phyloP scores from a whole-genome alignment of 1,140 invertebrate genomes.

The Drosophila insularis region DNA sequence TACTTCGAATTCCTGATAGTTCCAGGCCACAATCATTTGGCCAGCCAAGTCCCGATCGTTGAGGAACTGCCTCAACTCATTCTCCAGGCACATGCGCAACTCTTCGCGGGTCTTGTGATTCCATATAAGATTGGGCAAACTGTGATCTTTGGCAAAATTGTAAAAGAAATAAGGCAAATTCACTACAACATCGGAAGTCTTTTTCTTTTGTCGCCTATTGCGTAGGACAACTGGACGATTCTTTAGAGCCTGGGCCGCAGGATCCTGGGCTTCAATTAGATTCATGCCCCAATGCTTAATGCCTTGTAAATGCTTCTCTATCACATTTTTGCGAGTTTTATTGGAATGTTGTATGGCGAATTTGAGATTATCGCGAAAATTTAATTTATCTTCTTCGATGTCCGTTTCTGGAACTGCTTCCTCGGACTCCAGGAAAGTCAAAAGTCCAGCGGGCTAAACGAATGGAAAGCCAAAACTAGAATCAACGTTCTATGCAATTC shows the following conservation, averaged over 20 bases:
- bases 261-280: conserved; percentile 79
- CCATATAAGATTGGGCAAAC: conserved; percentile 98
- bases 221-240: conserved; percentile 94
- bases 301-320: conserved; percentile 89
- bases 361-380: conserved; percentile 96
- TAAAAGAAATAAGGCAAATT: conserved; percentile 98
- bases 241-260: conserved; percentile 81
- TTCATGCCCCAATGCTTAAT: conserved; percentile 82
- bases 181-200: conserved; percentile 87
- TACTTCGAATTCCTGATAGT: conserved; percentile 98
- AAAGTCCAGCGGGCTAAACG: conserved; percentile 90
- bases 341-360: conserved; percentile 93
- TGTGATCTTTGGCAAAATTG: conserved; percentile 97
- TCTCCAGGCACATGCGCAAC: conserved; percentile 94
- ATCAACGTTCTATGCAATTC: no score
- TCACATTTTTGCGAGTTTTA: conserved; percentile 86
- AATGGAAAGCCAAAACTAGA: background rate
- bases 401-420: conserved; percentile 92
- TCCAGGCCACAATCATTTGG: conserved; percentile 95
- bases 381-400: conserved; percentile 89
- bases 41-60: conserved; percentile 95
- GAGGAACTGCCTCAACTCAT: conserved; percentile 95
- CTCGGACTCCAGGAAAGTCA: conserved; percentile 94
- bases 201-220: conserved; percentile 94
- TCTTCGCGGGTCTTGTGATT: conserved; percentile 99